Evolutionary conservation across 2,797 vertebrate genomes (phyloP), one percentile per base, ranked within the genome.

Genomic region (Lithobates sylvaticus): DNA sequence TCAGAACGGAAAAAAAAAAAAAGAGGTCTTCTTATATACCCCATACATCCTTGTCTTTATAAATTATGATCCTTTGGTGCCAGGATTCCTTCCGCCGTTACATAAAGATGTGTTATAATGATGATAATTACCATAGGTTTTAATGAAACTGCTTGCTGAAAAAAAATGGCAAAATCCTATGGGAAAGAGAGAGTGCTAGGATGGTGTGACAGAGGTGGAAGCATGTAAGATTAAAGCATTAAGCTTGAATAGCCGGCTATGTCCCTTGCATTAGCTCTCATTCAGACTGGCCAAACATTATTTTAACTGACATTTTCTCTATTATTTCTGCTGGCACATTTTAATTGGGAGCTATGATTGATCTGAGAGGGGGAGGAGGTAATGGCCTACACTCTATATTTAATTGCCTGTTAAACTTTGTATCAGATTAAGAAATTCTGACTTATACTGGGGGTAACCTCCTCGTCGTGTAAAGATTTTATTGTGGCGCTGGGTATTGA

Each of bases 61-160:
- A 26, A 61, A 73, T 26, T 50, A 78, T 29, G 10, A 44, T 76
- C 27, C 34, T 83, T 76, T 61, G 76, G 39, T 69, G 74, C 26
- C 16, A 75, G 44, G 73, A 61, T 69, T 75, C 83, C 70, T 87
- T 84, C 78, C 32, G 61, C 61, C 1, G 69, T 47, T 78, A 68
- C 61, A 87, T 87, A 87, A 87, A 87, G 81, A 83, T 61, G 76
- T 75, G 76, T 84, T 83, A 75, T 87, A 87, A 87, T 87, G 81
- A 87, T 84, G 86, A 84, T 87, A 87, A 87, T 87, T 87, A 84
- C 83, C 76, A 84, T 79, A 75, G 81, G 70, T 83, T 87, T 87
- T 84, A 87, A 84, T 84, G 81, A 84, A 78, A 84, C 79, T 78
- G 69, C 34, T 58, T 58, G 70, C 75, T 76, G 32, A 65, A 76